phyloP scores from a whole-genome alignment of 1,140 invertebrate species.

The Lepidostoma basale region DNA sequence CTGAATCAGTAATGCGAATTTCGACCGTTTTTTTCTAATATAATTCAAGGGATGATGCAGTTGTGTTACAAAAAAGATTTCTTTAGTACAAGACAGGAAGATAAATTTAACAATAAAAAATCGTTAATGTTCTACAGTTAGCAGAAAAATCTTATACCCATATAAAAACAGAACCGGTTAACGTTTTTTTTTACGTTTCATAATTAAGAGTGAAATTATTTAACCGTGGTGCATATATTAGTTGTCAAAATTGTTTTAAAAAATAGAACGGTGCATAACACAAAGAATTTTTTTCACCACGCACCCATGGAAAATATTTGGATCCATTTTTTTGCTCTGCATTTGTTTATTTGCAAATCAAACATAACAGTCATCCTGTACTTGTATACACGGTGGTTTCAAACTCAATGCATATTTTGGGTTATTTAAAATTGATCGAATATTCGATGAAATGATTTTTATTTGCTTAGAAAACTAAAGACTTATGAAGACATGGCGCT shows the following conservation, averaged over 20 bases:
- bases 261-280: too few species aligned
- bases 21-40: too few species aligned
- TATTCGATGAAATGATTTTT: too few species aligned
- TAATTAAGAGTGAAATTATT: constrained; percentile 46
- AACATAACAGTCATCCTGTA: constrained; percentile 7
- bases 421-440: too few species aligned
- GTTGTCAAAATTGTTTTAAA: too few species aligned
- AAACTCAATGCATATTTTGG: too few species aligned
- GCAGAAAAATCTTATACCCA: not conserved
- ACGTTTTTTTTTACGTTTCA: constrained; percentile 30
- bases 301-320: not conserved
- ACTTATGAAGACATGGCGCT: too few species aligned
- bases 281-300: constrained; percentile 4
- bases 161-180: not conserved
- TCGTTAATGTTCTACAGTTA: not conserved
- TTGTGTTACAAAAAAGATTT: too few species aligned
- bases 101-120: not conserved
- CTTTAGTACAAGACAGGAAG: not conserved
- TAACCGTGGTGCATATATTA: constrained; percentile 26
- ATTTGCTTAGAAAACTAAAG: too few species aligned
- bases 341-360: constrained; percentile 43
- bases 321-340: constrained; percentile 16
- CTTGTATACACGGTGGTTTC: too few species aligned
- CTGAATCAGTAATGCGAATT: too few species aligned
- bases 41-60: too few species aligned